Conservation (phyloP, 1,140 invertebrate genomes). For the Drusus annulatus region DNA sequence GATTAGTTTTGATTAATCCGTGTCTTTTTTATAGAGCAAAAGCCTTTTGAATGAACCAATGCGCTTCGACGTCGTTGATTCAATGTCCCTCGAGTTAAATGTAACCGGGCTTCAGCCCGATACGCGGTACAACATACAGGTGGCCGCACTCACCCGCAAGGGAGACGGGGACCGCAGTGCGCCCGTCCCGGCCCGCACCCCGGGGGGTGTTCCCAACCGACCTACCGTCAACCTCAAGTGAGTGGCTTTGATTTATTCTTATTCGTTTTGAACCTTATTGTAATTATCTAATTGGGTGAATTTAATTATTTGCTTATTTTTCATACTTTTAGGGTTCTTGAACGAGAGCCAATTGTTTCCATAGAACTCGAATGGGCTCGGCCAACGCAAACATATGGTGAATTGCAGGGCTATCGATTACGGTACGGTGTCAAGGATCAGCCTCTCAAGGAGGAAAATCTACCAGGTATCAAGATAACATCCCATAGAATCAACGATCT, state of each 20-base stretch:
- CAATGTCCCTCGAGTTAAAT: conserved; percentile 84
- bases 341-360: conserved; percentile 86
- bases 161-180: conserved; percentile 93
- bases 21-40: conserved; percentile 75
- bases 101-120: conserved; percentile 93
- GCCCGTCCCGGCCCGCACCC: conserved; percentile 88
- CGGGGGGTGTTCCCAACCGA: conserved; percentile 92
- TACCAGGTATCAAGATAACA: conserved; percentile 73
- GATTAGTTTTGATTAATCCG: conserved; percentile 10
- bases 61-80: conserved; percentile 87
- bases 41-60: conserved; percentile 87
- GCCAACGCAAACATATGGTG: conserved; percentile 90
- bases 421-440: conserved; percentile 91
- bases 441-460: conserved; percentile 79
- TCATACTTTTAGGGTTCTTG: conserved; percentile 77
- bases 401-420: conserved; percentile 87
- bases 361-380: conserved; percentile 93
- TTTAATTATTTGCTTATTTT: conserved; percentile 30
- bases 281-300: background rate
- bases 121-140: conserved; percentile 92
- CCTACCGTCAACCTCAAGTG: conserved; percentile 91
- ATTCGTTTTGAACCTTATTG: background rate
- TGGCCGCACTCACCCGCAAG: conserved; percentile 94
- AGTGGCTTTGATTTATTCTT: conserved; percentile 58
- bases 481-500: conserved; percentile 77